Evolutionary conservation across 2,797 vertebrate species (phyloP).

Genomic region (Gadopsis marmoratus): DNA sequence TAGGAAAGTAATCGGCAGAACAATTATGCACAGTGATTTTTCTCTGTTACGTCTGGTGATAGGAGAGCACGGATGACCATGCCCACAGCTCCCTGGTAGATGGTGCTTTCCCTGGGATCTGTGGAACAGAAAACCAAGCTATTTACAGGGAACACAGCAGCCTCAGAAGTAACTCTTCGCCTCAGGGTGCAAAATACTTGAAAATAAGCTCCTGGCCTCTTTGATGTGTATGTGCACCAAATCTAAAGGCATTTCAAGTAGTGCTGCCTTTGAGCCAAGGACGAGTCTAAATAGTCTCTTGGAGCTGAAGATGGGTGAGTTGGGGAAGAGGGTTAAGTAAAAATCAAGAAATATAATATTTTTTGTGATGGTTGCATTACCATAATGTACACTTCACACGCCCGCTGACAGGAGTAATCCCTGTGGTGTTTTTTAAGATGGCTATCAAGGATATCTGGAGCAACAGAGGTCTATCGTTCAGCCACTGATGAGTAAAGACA

Average conservation of each 20-base stretch:
- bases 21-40: constrained; percentile 83
- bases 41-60: constrained; percentile 75
- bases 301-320: constrained; percentile 69
- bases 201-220: constrained; percentile 87
- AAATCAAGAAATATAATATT: constrained; percentile 75
- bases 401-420: constrained; percentile 63
- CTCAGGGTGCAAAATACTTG: constrained; percentile 84
- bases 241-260: constrained; percentile 86
- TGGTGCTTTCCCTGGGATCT: constrained; percentile 77
- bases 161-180: constrained; percentile 83
- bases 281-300: constrained; percentile 84
- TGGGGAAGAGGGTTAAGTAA: constrained; percentile 73
- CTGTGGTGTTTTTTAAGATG: constrained; percentile 63
- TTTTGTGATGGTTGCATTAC: constrained; percentile 70
- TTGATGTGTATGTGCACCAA: constrained; percentile 86
- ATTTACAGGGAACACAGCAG: constrained; percentile 84
- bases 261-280: constrained; percentile 86
- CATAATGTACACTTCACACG: constrained; percentile 71
- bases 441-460: constrained; percentile 64
- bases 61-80: constrained; percentile 60
- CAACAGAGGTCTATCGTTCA: constrained; percentile 70
- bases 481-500: constrained; percentile 72
- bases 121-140: constrained; percentile 82
- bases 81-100: constrained; percentile 75
- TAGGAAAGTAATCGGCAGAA: constrained; percentile 82